A percentile compares a stretch with the other conserved stretches of the same genome.
phyloP scores from a whole-genome alignment of 2,797 vertebrate genomes.

The Rhodeus uyekii region DNA sequence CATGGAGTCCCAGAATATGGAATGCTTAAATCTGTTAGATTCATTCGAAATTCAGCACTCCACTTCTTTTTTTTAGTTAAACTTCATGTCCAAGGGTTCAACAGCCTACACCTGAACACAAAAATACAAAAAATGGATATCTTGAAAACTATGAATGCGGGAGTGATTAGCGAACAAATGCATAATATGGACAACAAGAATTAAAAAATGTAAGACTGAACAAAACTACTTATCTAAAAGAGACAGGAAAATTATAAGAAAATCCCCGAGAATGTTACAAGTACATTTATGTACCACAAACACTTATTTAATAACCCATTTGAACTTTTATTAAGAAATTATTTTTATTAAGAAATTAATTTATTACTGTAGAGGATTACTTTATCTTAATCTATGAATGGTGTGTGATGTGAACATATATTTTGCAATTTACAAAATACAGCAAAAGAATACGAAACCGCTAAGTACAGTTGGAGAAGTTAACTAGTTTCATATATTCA shows the following conservation, averaged over 20 bases:
- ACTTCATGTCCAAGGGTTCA: background rate
- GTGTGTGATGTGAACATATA: background rate
- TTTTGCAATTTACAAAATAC: background rate
- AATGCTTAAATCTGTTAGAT: background rate
- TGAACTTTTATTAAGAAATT: background rate
- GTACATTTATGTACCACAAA: background rate
- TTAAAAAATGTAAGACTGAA: background rate
- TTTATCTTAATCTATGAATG: conserved; percentile 18
- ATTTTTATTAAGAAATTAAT: background rate
- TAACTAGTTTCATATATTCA: background rate
- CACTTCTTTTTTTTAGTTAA: background rate
- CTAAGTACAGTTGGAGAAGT: background rate
- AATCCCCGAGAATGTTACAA: background rate
- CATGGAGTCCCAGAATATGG: background rate
- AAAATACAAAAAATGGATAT: background rate
- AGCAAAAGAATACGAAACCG: conserved; percentile 10
- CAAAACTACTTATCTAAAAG: no score
- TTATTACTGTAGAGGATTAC: background rate
- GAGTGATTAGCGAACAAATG: background rate
- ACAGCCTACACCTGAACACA: background rate
- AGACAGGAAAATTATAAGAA: background rate
- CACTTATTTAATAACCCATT: background rate
- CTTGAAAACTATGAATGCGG: background rate
- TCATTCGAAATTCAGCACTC: background rate
- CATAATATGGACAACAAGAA: background rate